These are phyloP conservation scores for Lycocerus yunnanus DNA, from an alignment of 2,888 invertebrate genomes.

Conservation along the genomic window DNA sequence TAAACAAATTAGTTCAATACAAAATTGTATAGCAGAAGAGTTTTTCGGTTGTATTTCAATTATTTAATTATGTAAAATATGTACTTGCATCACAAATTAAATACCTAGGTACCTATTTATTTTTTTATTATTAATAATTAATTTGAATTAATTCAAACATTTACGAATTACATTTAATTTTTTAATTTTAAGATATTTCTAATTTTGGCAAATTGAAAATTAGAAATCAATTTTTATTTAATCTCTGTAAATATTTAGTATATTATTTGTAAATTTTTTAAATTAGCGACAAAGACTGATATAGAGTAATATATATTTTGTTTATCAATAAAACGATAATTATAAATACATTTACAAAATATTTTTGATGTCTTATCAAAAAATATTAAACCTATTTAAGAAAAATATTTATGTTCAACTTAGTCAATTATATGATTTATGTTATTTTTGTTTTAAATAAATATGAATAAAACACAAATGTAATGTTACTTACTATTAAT, in stretches of 20 bases:
- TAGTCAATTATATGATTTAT: not conserved
- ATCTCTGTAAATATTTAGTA: not conserved
- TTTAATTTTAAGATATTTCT: not conserved
- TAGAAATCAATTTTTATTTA: not conserved
- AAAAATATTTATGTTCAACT: slow-evolving; percentile 4
- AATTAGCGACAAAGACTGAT: slow-evolving; percentile 14
- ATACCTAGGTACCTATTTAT: not conserved
- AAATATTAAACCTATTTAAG: not conserved
- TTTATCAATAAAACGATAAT: not conserved
- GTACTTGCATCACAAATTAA: not conserved
- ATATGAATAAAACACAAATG: not conserved
- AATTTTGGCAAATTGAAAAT: not conserved
- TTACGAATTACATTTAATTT: not conserved
- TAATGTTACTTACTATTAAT: no score
- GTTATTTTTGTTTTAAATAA: slow-evolving; percentile 3
- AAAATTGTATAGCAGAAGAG: not conserved
- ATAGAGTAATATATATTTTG: slow-evolving; percentile 5
- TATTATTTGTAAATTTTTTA: not conserved
- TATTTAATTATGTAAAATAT: not conserved
- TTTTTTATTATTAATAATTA: not conserved
- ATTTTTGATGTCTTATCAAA: not conserved
- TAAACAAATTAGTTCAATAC: not conserved
- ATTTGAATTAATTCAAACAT: not conserved
- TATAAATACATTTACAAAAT: not conserved
- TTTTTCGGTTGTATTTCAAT: not conserved